These are phyloP conservation scores for Escarpia spicata DNA, from an alignment of 2,888 invertebrate genomes.

Conservation along the genomic window DNA sequence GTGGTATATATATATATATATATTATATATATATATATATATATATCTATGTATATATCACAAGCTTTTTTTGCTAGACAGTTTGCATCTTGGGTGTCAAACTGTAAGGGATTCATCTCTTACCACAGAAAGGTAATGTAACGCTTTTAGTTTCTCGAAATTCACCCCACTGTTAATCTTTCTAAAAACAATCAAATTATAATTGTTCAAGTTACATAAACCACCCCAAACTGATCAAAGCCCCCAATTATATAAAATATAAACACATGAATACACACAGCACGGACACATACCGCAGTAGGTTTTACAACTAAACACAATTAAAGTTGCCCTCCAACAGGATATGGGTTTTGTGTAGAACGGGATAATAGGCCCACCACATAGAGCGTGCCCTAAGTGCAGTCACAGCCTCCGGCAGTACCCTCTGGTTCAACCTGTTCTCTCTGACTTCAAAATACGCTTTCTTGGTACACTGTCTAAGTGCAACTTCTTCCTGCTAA, in stretches of 20 bases:
- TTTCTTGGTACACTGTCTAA: background rate
- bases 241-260: background rate
- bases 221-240: too few species aligned
- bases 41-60: too few species aligned
- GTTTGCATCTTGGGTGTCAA: too few species aligned
- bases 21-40: too few species aligned
- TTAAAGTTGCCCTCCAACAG: background rate
- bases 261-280: background rate
- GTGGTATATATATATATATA: too few species aligned
- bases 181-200: too few species aligned
- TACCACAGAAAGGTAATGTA: too few species aligned
- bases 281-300: background rate
- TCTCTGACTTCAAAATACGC: background rate
- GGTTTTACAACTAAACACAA: background rate
- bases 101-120: too few species aligned
- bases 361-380: background rate
- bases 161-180: too few species aligned
- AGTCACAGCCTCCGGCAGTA: background rate
- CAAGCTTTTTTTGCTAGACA: too few species aligned
- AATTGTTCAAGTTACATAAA: too few species aligned
- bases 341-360: background rate
- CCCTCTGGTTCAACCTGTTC: background rate
- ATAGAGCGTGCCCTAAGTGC: background rate
- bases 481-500: background rate
- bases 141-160: too few species aligned